These are phyloP conservation scores for Orchesellides sinensis DNA, from an alignment of 2,888 invertebrate genomes.

Conservation along the genomic window DNA sequence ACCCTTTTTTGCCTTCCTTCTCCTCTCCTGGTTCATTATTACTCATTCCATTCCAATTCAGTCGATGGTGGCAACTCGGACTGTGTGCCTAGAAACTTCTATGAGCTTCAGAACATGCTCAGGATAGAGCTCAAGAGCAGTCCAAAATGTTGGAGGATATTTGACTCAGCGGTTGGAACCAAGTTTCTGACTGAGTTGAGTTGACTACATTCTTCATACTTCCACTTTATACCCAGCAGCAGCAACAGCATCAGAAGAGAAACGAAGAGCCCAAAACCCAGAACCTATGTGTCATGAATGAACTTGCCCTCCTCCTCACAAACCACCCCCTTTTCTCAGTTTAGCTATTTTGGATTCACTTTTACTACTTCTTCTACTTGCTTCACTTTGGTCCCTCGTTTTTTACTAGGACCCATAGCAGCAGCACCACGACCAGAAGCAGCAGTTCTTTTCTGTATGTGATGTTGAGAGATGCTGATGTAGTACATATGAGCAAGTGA, in stretches of 20 bases:
- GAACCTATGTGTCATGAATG: constrained; percentile 70
- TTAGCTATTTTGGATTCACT: constrained; percentile 22
- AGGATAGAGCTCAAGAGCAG: neutral
- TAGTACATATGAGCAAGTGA: constrained; percentile 22
- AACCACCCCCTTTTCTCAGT: constrained; percentile 26
- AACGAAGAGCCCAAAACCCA: constrained; percentile 31
- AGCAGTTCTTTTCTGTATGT: neutral
- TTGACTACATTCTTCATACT: neutral
- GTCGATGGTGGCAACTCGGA: constrained; percentile 1
- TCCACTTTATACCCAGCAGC: too few relatives aligned
- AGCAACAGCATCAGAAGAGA: neutral
- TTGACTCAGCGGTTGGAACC: constrained; percentile 1
- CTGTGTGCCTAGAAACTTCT: neutral
- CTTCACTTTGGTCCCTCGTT: constrained; percentile 19
- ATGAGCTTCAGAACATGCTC: neutral
- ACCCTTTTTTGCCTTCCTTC: constrained; percentile 41
- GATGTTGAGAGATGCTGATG: constrained; percentile 13
- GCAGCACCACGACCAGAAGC: too few relatives aligned
- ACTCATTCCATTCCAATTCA: constrained; percentile 45
- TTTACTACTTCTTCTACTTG: constrained; percentile 32
- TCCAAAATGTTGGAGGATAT: constrained; percentile 18
- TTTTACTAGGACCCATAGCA: constrained; percentile 34
- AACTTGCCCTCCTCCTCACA: constrained; percentile 63
- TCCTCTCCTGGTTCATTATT: constrained; percentile 44
- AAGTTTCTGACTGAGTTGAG: constrained; percentile 3